Percentiles rank a stretch among this genome's conserved stretches.
Evolutionary conservation across 1,140 invertebrate species (phyloP).

Genomic region (Bilobella aurantiaca): DNA sequence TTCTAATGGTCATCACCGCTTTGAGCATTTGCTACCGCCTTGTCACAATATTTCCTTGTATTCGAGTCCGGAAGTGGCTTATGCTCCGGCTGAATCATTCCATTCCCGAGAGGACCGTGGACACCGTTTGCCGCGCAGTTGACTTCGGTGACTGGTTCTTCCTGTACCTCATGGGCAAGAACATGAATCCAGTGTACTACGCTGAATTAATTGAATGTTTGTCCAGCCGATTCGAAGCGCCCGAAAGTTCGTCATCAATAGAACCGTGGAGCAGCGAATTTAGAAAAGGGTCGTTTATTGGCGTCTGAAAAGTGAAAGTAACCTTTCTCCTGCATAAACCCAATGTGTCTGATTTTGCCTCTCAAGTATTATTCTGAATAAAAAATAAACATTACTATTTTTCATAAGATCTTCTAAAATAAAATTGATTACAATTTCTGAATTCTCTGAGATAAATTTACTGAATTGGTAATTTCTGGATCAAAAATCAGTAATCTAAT

Average conservation of each 20-base stretch:
- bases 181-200: slow-evolving; percentile 9
- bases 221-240: background rate
- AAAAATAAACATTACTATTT: too few species aligned
- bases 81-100: background rate
- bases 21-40: background rate
- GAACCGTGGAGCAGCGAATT: background rate
- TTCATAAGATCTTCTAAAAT: too few species aligned
- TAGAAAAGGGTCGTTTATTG: background rate
- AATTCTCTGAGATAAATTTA: too few species aligned
- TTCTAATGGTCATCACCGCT: background rate
- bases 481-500: too few species aligned
- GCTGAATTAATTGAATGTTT: background rate
- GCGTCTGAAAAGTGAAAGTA: background rate
- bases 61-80: background rate
- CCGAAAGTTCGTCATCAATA: background rate
- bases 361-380: background rate
- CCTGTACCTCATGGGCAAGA: background rate
- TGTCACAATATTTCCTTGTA: background rate
- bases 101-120: background rate
- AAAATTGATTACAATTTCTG: too few species aligned
- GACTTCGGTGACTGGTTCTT: slow-evolving; percentile 7
- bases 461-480: too few species aligned
- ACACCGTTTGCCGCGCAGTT: background rate
- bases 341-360: background rate
- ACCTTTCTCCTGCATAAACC: background rate